Evolutionary conservation across 1,140 invertebrate genomes (phyloP).

Genomic region (Chironomus tepperi): DNA sequence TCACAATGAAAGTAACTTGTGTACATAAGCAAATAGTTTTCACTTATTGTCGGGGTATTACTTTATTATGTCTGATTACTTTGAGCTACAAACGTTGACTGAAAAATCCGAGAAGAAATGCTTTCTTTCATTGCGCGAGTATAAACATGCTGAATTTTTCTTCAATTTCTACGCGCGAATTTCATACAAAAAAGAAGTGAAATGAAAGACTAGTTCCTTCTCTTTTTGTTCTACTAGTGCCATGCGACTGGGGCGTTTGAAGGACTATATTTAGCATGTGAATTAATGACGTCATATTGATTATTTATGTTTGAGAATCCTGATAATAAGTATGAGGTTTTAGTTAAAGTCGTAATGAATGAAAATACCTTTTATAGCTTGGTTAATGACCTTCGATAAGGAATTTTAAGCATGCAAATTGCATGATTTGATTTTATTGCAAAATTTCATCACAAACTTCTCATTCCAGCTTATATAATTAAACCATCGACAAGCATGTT

Average conservation of each 20-base stretch:
- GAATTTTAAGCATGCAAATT: background rate
- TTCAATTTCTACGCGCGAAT: background rate
- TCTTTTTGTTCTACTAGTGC: background rate
- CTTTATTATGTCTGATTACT: background rate
- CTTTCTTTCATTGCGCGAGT: background rate
- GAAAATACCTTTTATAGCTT: background rate
- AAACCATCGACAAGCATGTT: slow-evolving; percentile 45
- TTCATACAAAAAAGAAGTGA: background rate
- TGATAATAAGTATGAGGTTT: background rate
- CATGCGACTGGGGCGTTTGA: background rate
- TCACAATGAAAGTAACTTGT: background rate
- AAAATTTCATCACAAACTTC: background rate
- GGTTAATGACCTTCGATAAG: background rate
- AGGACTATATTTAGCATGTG: background rate
- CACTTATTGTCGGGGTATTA: background rate
- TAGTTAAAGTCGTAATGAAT: background rate
- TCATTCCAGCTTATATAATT: background rate
- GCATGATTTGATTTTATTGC: background rate
- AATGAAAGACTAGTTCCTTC: background rate
- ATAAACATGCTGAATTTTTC: background rate
- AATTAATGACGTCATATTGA: background rate
- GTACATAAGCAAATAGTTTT: background rate
- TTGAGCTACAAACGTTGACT: background rate
- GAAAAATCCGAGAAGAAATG: background rate
- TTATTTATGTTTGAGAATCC: background rate